Conservation (phyloP, 2,797 vertebrate species). For the Caiman crocodilus region DNA sequence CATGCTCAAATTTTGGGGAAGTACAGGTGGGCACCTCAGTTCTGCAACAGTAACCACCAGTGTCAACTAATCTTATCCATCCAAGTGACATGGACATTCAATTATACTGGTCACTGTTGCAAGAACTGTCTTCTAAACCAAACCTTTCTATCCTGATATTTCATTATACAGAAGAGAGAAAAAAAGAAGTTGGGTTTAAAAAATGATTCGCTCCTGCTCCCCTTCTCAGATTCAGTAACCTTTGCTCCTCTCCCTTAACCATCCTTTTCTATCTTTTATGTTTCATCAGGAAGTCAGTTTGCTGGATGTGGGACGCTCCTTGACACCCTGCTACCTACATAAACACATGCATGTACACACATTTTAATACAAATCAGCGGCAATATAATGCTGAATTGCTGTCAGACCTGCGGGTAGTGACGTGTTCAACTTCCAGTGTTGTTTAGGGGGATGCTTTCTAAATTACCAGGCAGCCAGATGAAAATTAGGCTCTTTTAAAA, state of each 20-base stretch:
- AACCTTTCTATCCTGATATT: neutral
- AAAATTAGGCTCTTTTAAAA: neutral
- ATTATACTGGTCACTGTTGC: neutral
- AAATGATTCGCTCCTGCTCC: neutral
- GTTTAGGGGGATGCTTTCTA: neutral
- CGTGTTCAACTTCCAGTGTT: neutral
- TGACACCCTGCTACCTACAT: neutral
- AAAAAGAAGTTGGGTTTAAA: neutral
- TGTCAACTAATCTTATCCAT: neutral
- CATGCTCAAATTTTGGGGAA: neutral
- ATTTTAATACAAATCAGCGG: neutral
- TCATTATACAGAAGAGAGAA: neutral
- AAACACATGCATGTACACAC: rapidly evolving
- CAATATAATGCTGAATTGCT: neutral
- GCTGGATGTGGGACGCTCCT: conserved; percentile 38
- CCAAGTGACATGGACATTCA: neutral
- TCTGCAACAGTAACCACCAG: neutral
- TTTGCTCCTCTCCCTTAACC: neutral
- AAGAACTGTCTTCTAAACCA: neutral
- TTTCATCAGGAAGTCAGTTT: conserved; percentile 52
- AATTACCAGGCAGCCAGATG: neutral
- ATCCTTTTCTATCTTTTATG: neutral
- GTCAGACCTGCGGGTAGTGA: neutral
- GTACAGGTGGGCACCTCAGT: neutral
- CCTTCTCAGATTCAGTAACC: neutral